phyloP scores from a whole-genome alignment of 2,797 vertebrate genomes.

The Malacoctenus gilli region DNA sequence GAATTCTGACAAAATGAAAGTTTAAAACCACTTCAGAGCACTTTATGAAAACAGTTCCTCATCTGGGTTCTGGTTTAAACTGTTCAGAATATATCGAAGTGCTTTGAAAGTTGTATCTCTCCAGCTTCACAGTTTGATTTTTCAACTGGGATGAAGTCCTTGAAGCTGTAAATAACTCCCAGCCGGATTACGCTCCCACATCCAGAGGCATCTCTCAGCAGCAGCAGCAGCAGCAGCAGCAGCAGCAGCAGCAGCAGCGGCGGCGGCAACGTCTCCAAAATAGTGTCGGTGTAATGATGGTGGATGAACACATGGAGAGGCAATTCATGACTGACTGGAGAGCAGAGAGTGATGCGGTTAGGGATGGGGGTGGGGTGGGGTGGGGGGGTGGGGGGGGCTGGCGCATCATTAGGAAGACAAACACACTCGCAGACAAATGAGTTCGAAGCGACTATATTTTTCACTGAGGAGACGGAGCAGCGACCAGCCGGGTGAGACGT shows the following conservation, averaged over 20 bases:
- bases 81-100: no score
- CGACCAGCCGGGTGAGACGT: constrained; percentile 25
- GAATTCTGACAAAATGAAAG: constrained; percentile 5
- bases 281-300: constrained; percentile 32
- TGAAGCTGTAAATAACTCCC: constrained; percentile 38
- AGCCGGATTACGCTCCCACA: constrained; percentile 15
- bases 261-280: constrained; percentile 6
- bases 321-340: constrained; percentile 26
- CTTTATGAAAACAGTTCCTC: constrained; percentile 5
- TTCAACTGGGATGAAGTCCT: constrained; percentile 16
- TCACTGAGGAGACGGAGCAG: constrained; percentile 26
- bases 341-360: constrained; percentile 6
- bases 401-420: constrained; percentile 43
- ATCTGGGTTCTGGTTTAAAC: no score
- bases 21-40: no score
- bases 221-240: no score
- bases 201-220: constrained; percentile 16
- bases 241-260: no score
- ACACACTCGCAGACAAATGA: constrained; percentile 37
- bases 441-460: constrained; percentile 27
- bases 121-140: constrained; percentile 19
- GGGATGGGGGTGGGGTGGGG: no score
- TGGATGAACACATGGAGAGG: constrained; percentile 6
- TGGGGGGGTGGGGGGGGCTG: no score
- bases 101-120: background rate